Conservation (phyloP, 2,888 invertebrate species). For the Mystacides longicornis region DNA sequence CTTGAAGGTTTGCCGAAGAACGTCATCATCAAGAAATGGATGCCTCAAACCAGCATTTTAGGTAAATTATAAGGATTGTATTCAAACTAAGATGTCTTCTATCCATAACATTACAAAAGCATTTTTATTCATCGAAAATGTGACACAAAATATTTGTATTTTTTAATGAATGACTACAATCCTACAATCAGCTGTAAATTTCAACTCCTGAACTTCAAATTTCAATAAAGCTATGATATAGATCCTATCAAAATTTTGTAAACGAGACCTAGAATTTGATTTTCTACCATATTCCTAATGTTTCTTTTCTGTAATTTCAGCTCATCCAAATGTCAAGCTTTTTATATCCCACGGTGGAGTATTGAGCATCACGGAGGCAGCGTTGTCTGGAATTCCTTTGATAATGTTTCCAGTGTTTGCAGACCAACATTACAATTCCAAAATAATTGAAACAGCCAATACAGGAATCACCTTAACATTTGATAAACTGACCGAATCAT, state of each 20-base stretch:
- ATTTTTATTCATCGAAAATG: background rate
- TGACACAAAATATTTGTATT: no score
- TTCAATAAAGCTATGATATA: no score
- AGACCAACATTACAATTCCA: constrained; percentile 34
- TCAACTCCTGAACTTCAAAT: no score
- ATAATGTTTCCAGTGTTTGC: constrained; percentile 27
- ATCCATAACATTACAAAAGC: no score
- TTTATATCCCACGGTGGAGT: constrained; percentile 27
- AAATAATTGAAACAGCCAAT: constrained; percentile 32
- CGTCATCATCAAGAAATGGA: constrained; percentile 40
- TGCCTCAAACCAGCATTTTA: constrained; percentile 39
- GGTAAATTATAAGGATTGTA: no score
- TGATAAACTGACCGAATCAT: constrained; percentile 32
- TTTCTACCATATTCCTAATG: no score
- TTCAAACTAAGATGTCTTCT: no score
- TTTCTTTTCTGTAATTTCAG: no score
- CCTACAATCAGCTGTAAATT: no score
- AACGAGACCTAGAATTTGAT: no score
- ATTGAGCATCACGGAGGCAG: constrained; percentile 26
- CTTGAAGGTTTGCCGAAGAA: constrained; percentile 36
- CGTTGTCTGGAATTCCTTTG: constrained; percentile 26
- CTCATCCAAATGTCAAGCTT: constrained; percentile 27
- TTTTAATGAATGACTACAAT: no score
- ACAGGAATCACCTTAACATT: constrained; percentile 35
- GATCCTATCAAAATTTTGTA: no score